These are phyloP conservation scores for Labrus mixtus DNA, from an alignment of 2,113 vertebrate genomes.

Conservation along the genomic window DNA sequence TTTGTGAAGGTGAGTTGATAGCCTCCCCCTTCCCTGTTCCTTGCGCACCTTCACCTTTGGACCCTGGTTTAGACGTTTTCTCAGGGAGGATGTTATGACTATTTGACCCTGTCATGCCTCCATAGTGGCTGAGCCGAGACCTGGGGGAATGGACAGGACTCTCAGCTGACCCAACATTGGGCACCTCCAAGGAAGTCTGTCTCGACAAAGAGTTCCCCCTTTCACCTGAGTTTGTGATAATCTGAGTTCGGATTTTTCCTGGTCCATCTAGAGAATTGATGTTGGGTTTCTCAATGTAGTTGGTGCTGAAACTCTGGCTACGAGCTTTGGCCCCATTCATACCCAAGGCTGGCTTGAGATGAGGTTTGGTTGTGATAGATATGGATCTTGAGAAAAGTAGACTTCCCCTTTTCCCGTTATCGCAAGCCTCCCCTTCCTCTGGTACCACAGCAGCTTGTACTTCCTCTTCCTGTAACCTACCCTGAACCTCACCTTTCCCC, in stretches of 20 bases:
- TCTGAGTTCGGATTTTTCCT: constrained; percentile 90
- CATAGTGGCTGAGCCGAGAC: constrained; percentile 78
- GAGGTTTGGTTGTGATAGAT: constrained; percentile 87
- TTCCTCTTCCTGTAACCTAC: constrained; percentile 59
- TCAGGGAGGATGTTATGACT: constrained; percentile 83
- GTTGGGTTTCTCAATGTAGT: constrained; percentile 86
- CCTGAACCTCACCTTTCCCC: constrained; percentile 63
- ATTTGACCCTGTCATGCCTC: constrained; percentile 74
- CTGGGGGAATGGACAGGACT: constrained; percentile 59
- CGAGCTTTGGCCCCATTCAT: constrained; percentile 96
- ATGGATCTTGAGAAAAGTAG: constrained; percentile 86
- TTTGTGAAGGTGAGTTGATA: constrained; percentile 70
- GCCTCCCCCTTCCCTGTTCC: constrained; percentile 60
- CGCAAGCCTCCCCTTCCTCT: constrained; percentile 56
- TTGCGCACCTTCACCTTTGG: constrained; percentile 73
- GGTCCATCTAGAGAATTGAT: constrained; percentile 78
- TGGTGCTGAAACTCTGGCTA: constrained; percentile 92
- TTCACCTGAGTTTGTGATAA: constrained; percentile 93
- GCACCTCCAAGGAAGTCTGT: constrained; percentile 84
- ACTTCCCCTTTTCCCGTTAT: constrained; percentile 82
- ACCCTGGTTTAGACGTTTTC: constrained; percentile 76
- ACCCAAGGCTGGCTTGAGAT: constrained; percentile 91
- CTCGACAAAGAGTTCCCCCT: constrained; percentile 89
- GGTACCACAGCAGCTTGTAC: constrained; percentile 48
- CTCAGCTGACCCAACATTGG: constrained; percentile 63